phyloP scores from a whole-genome alignment of 2,888 invertebrate genomes.

The Cephus pulcher region DNA sequence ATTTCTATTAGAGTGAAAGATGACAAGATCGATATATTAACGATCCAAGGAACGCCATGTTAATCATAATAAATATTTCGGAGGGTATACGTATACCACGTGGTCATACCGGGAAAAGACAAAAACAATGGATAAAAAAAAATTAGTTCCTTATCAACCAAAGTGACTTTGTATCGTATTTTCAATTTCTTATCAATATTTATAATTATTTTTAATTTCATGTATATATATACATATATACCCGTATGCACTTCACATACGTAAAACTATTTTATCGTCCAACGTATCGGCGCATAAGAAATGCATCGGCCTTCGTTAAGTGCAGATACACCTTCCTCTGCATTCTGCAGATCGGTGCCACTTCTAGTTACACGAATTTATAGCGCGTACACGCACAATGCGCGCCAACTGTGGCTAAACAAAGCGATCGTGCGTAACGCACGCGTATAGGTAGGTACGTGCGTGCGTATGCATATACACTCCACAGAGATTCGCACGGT shows the following conservation, averaged over 20 bases:
- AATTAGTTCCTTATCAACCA: background rate
- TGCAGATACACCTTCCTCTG: constrained; percentile 50
- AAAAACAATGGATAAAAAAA: background rate
- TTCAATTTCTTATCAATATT: background rate
- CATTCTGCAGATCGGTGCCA: constrained; percentile 40
- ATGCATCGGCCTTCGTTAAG: constrained; percentile 37
- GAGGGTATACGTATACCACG: background rate
- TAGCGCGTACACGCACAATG: constrained; percentile 51
- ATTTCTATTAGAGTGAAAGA: background rate
- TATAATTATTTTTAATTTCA: background rate
- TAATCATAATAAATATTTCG: background rate
- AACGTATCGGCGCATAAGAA: background rate
- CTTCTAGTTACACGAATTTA: constrained; percentile 48
- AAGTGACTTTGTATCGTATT: background rate
- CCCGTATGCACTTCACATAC: background rate
- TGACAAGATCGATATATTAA: background rate
- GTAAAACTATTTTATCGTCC: background rate
- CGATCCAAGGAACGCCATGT: background rate
- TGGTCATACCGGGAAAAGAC: background rate
- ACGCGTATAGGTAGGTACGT: background rate
- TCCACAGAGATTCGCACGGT: background rate
- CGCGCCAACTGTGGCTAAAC: constrained; percentile 45
- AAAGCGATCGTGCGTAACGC: constrained; percentile 24
- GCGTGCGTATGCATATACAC: background rate
- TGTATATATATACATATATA: background rate